phyloP scores from a whole-genome alignment of 1,140 invertebrate genomes.

The Zelostemma sp. region DNA sequence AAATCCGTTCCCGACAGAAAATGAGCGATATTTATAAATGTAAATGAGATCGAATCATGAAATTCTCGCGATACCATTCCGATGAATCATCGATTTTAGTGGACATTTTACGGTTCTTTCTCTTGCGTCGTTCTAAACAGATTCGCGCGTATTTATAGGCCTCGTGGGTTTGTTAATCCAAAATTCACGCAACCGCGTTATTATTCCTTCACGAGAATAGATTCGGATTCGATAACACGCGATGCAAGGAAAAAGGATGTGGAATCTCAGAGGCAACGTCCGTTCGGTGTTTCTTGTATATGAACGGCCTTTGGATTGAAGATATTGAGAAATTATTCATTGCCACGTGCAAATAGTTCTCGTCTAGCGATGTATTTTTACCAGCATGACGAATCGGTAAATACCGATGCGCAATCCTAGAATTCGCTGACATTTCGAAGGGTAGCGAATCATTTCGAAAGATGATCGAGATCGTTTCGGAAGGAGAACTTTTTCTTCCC shows the following conservation, averaged over 20 bases:
- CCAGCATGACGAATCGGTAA: constrained; percentile 13
- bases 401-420: constrained; percentile 3
- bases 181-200: constrained; percentile 21
- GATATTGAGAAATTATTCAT: constrained; percentile 53
- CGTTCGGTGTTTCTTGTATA: constrained; percentile 19
- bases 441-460: too few species aligned
- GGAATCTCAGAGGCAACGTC: constrained; percentile 5
- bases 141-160: constrained; percentile 35
- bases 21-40: too few species aligned
- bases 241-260: constrained; percentile 15
- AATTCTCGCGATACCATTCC: neutral
- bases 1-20: too few species aligned
- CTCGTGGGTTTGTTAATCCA: constrained; percentile 15
- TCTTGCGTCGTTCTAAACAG: constrained; percentile 37
- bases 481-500: too few species aligned
- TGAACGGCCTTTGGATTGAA: constrained; percentile 50
- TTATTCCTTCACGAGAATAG: constrained; percentile 21
- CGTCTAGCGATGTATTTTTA: constrained; percentile 49
- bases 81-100: constrained; percentile 11
- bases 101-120: constrained; percentile 16
- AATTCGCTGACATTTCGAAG: neutral
- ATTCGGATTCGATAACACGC: constrained; percentile 9
- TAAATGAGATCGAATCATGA: neutral
- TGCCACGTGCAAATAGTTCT: constrained; percentile 53
- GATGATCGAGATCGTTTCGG: too few species aligned